These are phyloP conservation scores for Clamator glandarius DNA, from an alignment of 2,797 vertebrate genomes.

Conservation along the genomic window DNA sequence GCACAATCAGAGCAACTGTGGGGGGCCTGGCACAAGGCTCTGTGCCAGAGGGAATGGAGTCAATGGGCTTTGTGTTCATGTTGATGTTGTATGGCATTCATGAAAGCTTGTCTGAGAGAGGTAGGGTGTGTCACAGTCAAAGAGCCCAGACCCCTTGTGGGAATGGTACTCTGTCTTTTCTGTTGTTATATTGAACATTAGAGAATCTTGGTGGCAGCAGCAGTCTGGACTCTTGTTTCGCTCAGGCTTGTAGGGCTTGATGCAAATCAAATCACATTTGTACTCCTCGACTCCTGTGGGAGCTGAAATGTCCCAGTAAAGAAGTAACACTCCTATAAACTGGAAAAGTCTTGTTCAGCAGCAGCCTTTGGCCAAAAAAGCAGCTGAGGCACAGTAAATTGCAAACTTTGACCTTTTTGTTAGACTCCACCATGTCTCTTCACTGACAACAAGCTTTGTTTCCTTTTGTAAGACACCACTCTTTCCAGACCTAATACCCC, in stretches of 20 bases:
- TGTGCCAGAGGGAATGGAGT: slow-evolving; percentile 43
- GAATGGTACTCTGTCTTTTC: neutral
- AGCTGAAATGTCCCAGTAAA: neutral
- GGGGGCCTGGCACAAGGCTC: slow-evolving; percentile 38
- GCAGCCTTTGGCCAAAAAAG: neutral
- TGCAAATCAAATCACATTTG: neutral
- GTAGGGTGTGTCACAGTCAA: neutral
- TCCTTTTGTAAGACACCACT: neutral
- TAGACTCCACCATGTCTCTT: neutral
- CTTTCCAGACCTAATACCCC: neutral
- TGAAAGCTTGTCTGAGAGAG: neutral
- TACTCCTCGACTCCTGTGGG: neutral
- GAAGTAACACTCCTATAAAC: neutral
- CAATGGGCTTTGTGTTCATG: neutral
- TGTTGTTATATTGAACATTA: neutral
- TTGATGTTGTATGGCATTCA: neutral
- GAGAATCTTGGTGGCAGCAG: neutral
- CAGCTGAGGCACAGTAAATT: neutral
- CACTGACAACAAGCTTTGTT: neutral
- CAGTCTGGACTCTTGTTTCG: neutral
- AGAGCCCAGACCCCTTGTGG: neutral
- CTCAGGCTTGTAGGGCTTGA: neutral
- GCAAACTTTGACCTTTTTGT: neutral
- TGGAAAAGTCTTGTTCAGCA: neutral
- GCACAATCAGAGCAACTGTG: slow-evolving; percentile 16